These are phyloP conservation scores for Himalopsyche kuldschensis DNA, from an alignment of 2,888 invertebrate species.

Conservation along the genomic window DNA sequence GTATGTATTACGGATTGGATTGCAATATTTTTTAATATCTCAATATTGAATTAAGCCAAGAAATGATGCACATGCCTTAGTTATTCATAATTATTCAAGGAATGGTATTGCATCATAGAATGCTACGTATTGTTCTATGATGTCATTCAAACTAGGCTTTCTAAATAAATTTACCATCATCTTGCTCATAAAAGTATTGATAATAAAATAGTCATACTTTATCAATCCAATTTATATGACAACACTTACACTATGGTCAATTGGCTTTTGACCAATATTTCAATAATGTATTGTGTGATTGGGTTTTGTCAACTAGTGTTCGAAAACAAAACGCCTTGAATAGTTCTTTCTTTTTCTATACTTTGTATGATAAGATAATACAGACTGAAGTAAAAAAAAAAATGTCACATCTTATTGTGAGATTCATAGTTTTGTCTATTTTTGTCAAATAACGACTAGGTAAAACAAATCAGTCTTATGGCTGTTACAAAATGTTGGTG, in stretches of 20 bases:
- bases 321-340: background rate
- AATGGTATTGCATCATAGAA: background rate
- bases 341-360: background rate
- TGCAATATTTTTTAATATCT: background rate
- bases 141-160: background rate
- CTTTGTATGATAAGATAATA: background rate
- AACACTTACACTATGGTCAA: background rate
- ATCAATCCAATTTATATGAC: background rate
- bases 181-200: background rate
- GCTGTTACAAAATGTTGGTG: background rate
- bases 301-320: background rate
- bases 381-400: background rate
- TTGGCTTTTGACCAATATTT: background rate
- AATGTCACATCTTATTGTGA: no score
- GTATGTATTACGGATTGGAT: no score
- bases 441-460: background rate
- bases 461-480: background rate
- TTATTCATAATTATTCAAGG: background rate
- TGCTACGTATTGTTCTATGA: background rate
- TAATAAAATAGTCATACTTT: background rate
- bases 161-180: background rate
- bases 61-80: background rate
- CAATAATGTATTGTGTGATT: background rate
- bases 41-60: background rate
- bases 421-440: background rate